A percentile compares a stretch with the other conserved stretches of the same genome.
Evolutionary conservation across 2,797 vertebrate species (phyloP).

Genomic region (Lerista edwardsae): DNA sequence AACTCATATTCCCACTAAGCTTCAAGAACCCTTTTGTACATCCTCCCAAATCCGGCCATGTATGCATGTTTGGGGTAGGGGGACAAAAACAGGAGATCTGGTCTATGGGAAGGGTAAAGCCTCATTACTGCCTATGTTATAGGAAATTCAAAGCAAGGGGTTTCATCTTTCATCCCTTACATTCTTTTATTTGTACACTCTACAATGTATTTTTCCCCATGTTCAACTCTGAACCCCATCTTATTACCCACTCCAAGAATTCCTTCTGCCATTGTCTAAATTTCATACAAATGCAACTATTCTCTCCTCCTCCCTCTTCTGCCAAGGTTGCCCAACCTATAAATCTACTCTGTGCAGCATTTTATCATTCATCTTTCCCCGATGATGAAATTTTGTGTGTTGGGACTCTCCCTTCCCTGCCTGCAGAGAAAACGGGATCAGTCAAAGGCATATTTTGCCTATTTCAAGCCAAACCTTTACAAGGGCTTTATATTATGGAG

Average conservation of each 20-base stretch:
- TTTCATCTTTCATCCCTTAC: accelerated
- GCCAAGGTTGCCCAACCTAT: neutral
- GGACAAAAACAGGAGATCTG: neutral
- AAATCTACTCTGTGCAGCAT: constrained; percentile 50
- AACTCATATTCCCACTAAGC: too few relatives aligned
- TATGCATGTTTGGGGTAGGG: neutral
- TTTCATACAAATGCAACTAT: too few relatives aligned
- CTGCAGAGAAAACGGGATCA: constrained; percentile 34
- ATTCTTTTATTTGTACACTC: too few relatives aligned
- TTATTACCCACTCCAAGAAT: neutral
- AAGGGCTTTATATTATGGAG: neutral
- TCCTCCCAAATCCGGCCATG: neutral
- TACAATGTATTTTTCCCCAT: neutral
- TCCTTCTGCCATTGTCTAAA: neutral
- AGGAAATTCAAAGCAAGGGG: neutral
- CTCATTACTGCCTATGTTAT: neutral
- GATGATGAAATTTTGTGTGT: neutral
- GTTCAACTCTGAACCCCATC: neutral
- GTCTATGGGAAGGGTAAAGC: too few relatives aligned
- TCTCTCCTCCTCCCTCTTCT: neutral
- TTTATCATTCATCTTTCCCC: neutral
- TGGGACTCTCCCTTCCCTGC: constrained; percentile 4
- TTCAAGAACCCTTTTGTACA: neutral
- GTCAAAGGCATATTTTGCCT: neutral
- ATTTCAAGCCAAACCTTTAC: neutral